A percentile compares a stretch with the other conserved stretches of the same genome.
Conservation (phyloP, 2,113 vertebrate genomes). For the Solea senegalensis region DNA sequence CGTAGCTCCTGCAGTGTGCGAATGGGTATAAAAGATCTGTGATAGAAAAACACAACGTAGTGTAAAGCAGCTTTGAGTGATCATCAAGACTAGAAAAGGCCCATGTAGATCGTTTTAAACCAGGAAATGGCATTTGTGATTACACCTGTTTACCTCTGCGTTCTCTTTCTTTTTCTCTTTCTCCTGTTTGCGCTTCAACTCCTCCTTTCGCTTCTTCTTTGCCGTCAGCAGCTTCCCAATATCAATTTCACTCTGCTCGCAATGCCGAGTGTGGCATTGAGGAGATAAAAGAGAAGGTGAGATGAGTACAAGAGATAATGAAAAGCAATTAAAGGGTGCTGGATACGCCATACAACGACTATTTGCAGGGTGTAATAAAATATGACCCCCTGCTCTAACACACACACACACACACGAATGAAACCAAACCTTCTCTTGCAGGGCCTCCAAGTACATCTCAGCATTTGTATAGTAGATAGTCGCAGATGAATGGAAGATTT, state of each 20-base stretch:
- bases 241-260: slow-evolving; percentile 83
- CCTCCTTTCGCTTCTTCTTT: slow-evolving; percentile 85
- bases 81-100: too few species aligned
- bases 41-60: too few species aligned
- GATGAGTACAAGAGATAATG: slow-evolving; percentile 24
- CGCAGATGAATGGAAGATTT: slow-evolving; percentile 89
- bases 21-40: too few species aligned
- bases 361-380: slow-evolving; percentile 31
- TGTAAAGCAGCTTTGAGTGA: too few species aligned
- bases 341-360: slow-evolving; percentile 14
- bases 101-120: neutral
- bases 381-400: slow-evolving; percentile 46
- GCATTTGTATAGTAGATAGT: slow-evolving; percentile 92
- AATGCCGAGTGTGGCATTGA: slow-evolving; percentile 24
- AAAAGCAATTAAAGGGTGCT: slow-evolving; percentile 23
- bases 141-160: slow-evolving; percentile 69
- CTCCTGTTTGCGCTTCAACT: slow-evolving; percentile 80
- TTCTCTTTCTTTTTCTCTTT: slow-evolving; percentile 78
- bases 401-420: slow-evolving; percentile 65
- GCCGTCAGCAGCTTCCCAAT: slow-evolving; percentile 83
- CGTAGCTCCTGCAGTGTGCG: too few species aligned
- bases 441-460: slow-evolving; percentile 86
- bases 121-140: neutral
- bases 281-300: slow-evolving; percentile 35
- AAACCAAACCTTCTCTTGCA: slow-evolving; percentile 87